Evolutionary conservation across 2,113 vertebrate genomes (phyloP).

Genomic region (Rynchops niger): DNA sequence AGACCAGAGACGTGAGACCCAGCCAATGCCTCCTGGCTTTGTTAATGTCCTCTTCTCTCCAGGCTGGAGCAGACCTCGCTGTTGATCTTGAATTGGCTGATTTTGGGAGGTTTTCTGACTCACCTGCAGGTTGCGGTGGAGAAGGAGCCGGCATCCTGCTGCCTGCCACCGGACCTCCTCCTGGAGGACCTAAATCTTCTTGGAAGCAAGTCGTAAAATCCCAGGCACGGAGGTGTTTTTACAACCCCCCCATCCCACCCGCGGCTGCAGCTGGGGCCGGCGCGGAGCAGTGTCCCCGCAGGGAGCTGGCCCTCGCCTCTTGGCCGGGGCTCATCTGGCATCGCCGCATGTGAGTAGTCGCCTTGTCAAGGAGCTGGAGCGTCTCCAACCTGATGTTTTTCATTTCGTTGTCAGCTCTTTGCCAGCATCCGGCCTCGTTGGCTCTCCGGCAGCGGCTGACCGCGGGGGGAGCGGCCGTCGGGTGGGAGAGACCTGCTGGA

Average conservation of each 20-base stretch:
- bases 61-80: background rate
- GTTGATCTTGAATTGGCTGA: accelerated
- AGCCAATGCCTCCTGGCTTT: background rate
- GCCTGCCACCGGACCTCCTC: background rate
- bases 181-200: background rate
- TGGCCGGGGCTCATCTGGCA: conserved; percentile 24
- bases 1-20: background rate
- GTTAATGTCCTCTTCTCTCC: background rate
- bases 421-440: background rate
- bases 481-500: background rate
- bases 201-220: background rate
- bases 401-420: conserved; percentile 1
- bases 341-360: background rate
- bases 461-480: accelerated
- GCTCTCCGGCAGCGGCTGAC: background rate
- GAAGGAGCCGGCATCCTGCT: background rate
- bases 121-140: accelerated
- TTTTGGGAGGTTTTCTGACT: background rate
- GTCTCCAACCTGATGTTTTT: conserved; percentile 24
- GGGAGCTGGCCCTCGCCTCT: background rate
- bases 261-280: background rate
- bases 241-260: background rate
- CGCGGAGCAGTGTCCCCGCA: background rate
- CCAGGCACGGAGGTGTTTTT: background rate
- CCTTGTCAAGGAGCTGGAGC: conserved; percentile 29